Evolutionary conservation across 1,140 invertebrate genomes (phyloP), one percentile per base, ranked within the genome.

Genomic region (Galleria mellonella): DNA sequence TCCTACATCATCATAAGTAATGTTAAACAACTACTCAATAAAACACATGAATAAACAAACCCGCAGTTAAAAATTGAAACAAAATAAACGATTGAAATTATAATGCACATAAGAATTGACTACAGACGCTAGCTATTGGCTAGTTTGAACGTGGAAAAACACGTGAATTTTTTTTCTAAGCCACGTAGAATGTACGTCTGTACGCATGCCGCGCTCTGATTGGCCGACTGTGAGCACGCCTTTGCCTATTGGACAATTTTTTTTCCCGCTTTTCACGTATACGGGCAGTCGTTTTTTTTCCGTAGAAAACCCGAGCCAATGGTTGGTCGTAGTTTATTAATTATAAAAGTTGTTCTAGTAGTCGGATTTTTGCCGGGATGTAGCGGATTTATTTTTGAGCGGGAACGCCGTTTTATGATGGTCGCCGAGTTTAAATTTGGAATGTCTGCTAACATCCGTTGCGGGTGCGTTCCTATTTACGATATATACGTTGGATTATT

Each of bases 221-320:
- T 82, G 82, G 78, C 42, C 65, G 68, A 3, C 59, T 44, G 38
- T 12, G 29, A 28, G 47, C 35, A 58, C 47, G 49, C 50, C 35
- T 47, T 32, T 51, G 54, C 45, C 75, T 58, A 82, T 83, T 83
- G 81, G 81, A 53, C 58, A 61, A 62, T 70, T 76, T 85, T 84
- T 81, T 84, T 78, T 72, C 60, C 68, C 68, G 62, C 75, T 81
- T 83, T 82, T 73, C 74, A 84, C 77, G 72, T 83, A 74, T 71
- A 76, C 70, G 69, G 68, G 50, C 43, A 38, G 57, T 61, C 55
- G 51, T 49, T 64, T 75, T 83, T 83, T 83, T 82, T 73, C 63
- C 62, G 62, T 66, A 40, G 77, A 71, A 77, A 79, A 82, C 64
- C 46, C 50, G 62, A 53, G 49, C 78, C 82, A 85, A 85, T 85